Evolutionary conservation across 2,888 invertebrate genomes (phyloP).

Genomic region (Tanypteryx hageni): DNA sequence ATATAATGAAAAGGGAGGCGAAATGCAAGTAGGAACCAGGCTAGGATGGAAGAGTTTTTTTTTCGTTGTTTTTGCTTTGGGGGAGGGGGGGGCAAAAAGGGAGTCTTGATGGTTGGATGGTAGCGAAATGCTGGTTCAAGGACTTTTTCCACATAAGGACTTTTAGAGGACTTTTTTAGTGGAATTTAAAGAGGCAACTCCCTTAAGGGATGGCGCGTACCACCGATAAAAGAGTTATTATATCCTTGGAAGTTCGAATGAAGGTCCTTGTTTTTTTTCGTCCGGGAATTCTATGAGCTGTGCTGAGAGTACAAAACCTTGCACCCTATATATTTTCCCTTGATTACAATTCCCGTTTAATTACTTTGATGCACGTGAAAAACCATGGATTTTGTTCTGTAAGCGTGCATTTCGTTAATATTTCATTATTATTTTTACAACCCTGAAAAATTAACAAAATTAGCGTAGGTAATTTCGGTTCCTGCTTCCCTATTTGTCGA

Average conservation of each 20-base stretch:
- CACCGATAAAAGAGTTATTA: not conserved
- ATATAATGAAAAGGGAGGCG: not conserved
- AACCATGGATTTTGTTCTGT: too few species aligned
- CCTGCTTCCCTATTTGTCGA: too few species aligned
- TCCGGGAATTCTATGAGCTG: too few species aligned
- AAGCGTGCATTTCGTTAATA: too few species aligned
- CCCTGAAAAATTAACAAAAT: too few species aligned
- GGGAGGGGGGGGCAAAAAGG: not conserved
- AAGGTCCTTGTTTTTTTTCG: too few species aligned
- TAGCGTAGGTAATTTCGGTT: too few species aligned
- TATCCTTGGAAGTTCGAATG: slow-evolving; percentile 29
- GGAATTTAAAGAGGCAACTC: slow-evolving; percentile 20
- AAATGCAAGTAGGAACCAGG: not conserved
- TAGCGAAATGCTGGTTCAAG: not conserved
- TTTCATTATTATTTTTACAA: too few species aligned
- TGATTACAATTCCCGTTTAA: too few species aligned
- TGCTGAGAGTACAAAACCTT: too few species aligned
- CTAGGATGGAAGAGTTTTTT: not conserved
- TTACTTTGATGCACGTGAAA: too few species aligned
- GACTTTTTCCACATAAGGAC: not conserved
- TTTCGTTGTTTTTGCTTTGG: not conserved
- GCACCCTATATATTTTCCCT: too few species aligned
- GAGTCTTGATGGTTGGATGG: not conserved
- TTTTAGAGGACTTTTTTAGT: slow-evolving; percentile 2
- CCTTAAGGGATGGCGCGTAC: slow-evolving; percentile 22